Percentiles rank a stretch among this genome's conserved stretches.
These are phyloP conservation scores for Osmerus eperlanus DNA, from an alignment of 2,113 vertebrate species.

Conservation along the genomic window DNA sequence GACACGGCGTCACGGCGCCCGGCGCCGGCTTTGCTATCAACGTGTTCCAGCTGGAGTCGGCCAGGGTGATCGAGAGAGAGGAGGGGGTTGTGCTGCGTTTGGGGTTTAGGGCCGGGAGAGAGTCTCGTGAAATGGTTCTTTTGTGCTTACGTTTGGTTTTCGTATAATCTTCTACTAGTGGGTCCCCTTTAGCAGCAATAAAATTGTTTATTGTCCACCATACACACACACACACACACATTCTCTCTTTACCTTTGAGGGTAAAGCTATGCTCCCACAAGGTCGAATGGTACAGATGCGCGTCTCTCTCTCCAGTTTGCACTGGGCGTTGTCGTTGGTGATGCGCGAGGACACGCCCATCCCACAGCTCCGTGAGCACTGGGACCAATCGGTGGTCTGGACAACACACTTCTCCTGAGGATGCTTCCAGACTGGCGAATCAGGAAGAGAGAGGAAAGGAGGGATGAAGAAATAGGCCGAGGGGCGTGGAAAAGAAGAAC, in stretches of 20 bases:
- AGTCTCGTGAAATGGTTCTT: no score
- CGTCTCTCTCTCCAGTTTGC: slow-evolving; percentile 73
- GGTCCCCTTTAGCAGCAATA: neutral
- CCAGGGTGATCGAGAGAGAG: neutral
- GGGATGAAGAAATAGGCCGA: neutral
- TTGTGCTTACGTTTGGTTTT: no score
- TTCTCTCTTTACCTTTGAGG: slow-evolving; percentile 62
- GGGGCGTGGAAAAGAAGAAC: neutral
- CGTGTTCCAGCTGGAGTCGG: neutral
- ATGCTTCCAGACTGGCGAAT: slow-evolving; percentile 52
- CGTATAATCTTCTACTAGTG: no score
- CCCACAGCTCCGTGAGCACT: slow-evolving; percentile 73
- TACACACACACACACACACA: neutral
- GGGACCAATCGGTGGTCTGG: slow-evolving; percentile 75
- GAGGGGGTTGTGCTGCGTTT: no score
- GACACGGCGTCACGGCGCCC: neutral
- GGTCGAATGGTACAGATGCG: slow-evolving; percentile 73
- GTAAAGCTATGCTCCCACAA: slow-evolving; percentile 54
- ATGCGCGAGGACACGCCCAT: slow-evolving; percentile 67
- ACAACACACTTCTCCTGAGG: slow-evolving; percentile 51
- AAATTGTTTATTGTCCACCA: neutral
- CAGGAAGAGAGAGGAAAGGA: neutral
- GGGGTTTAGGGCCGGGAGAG: no score
- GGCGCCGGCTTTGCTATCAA: neutral
- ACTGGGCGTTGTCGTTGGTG: slow-evolving; percentile 73